Evolutionary conservation across 2,113 vertebrate species (phyloP).

Genomic region (Callopanchax toddi): DNA sequence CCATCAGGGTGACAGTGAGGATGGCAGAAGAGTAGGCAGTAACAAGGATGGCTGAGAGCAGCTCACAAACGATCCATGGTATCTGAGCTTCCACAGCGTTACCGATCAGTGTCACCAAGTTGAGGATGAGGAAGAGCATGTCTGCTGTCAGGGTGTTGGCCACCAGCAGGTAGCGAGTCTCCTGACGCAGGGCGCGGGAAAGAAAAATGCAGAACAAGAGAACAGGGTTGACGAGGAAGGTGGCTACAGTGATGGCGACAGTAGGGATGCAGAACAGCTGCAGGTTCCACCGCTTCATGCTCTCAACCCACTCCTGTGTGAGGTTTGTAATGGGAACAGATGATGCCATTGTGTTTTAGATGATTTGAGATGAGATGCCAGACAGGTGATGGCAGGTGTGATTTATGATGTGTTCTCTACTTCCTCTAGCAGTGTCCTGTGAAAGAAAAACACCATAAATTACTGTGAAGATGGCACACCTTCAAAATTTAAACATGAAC

Average conservation of each 20-base stretch:
- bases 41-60: slow-evolving; percentile 66
- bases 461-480: neutral
- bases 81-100: slow-evolving; percentile 47
- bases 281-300: slow-evolving; percentile 50
- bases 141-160: slow-evolving; percentile 82
- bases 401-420: slow-evolving; percentile 1
- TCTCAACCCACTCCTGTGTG: slow-evolving; percentile 58
- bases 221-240: slow-evolving; percentile 71
- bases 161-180: slow-evolving; percentile 82
- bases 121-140: slow-evolving; percentile 76
- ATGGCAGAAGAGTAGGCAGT: slow-evolving; percentile 75
- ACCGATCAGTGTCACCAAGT: slow-evolving; percentile 64
- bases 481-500: neutral
- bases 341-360: slow-evolving; percentile 25
- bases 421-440: slow-evolving; percentile 31
- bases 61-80: slow-evolving; percentile 65
- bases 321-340: slow-evolving; percentile 27
- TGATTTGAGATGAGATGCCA: neutral
- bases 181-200: slow-evolving; percentile 69
- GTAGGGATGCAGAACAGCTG: slow-evolving; percentile 76
- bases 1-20: slow-evolving; percentile 81
- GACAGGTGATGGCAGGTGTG: neutral
- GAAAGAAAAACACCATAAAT: slow-evolving; percentile 11
- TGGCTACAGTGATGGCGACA: slow-evolving; percentile 62
- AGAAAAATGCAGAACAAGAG: slow-evolving; percentile 76